Conservation (phyloP, 2,113 vertebrate genomes). For the Ceyx cyanopectus region DNA sequence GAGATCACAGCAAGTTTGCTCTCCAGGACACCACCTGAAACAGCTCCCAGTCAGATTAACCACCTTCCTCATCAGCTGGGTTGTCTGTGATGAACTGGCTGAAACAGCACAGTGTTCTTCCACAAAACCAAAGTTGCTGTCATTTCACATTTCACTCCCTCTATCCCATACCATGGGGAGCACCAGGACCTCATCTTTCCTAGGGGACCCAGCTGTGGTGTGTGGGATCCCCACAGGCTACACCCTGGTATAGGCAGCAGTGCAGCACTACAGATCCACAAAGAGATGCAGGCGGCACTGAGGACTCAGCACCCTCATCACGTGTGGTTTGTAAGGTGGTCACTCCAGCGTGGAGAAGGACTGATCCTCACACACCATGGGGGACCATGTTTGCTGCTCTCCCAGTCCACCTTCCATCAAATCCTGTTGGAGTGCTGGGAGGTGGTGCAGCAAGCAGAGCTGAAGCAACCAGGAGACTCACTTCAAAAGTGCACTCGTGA, state of each 20-base stretch:
- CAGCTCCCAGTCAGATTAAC: background rate
- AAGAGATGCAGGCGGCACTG: background rate
- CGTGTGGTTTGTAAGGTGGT: rapidly evolving
- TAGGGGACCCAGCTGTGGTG: rapidly evolving
- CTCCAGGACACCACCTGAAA: background rate
- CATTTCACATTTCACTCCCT: background rate
- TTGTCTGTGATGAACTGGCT: background rate
- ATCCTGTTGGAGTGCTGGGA: rapidly evolving
- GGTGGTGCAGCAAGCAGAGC: rapidly evolving
- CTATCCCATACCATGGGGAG: background rate
- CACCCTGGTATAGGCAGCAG: background rate
- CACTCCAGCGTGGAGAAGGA: rapidly evolving
- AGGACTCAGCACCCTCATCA: background rate
- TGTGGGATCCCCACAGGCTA: background rate
- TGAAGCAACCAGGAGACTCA: background rate
- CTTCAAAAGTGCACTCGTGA: background rate
- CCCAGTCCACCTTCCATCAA: background rate
- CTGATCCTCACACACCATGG: rapidly evolving
- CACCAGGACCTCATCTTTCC: background rate
- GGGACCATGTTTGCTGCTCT: background rate
- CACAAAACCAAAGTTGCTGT: background rate
- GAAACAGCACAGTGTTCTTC: background rate
- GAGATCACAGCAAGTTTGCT: background rate
- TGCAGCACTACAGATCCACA: rapidly evolving
- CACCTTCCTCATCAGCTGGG: background rate